These are phyloP conservation scores for Cyclophora albipunctata DNA, from an alignment of 2,888 invertebrate genomes.

Conservation along the genomic window DNA sequence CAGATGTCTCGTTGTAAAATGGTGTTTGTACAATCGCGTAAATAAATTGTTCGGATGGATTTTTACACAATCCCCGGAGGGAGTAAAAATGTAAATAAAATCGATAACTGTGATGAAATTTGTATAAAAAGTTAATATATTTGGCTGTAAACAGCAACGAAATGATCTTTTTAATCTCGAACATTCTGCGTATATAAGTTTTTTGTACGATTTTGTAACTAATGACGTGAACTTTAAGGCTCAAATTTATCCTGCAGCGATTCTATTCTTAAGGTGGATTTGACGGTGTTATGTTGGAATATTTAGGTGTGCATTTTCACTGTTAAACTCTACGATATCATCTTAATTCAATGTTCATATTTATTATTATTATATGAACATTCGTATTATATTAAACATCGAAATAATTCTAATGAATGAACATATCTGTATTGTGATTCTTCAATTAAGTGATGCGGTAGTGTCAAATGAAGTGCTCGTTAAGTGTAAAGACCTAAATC, in stretches of 20 bases:
- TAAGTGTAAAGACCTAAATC: too few species aligned
- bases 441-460: too few species aligned
- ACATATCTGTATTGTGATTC: too few species aligned
- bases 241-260: constrained; percentile 10
- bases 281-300: not conserved
- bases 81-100: constrained; percentile 55
- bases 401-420: too few species aligned
- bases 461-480: too few species aligned
- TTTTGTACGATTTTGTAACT: constrained; percentile 3
- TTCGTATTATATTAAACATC: too few species aligned
- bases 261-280: not conserved
- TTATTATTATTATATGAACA: too few species aligned
- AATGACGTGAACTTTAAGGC: constrained; percentile 2
- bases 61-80: constrained; percentile 42
- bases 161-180: constrained; percentile 22
- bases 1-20: constrained; percentile 39
- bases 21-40: constrained; percentile 27
- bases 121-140: constrained; percentile 35
- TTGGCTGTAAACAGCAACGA: constrained; percentile 68
- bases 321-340: too few species aligned
- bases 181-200: constrained; percentile 4
- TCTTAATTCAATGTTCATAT: too few species aligned
- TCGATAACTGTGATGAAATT: constrained; percentile 54
- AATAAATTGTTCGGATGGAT: constrained; percentile 38
- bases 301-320: not conserved